A percentile compares a stretch with the other conserved stretches of the same genome.
These are phyloP conservation scores for Champsocephalus esox DNA, from an alignment of 2,797 vertebrate genomes.

Conservation along the genomic window DNA sequence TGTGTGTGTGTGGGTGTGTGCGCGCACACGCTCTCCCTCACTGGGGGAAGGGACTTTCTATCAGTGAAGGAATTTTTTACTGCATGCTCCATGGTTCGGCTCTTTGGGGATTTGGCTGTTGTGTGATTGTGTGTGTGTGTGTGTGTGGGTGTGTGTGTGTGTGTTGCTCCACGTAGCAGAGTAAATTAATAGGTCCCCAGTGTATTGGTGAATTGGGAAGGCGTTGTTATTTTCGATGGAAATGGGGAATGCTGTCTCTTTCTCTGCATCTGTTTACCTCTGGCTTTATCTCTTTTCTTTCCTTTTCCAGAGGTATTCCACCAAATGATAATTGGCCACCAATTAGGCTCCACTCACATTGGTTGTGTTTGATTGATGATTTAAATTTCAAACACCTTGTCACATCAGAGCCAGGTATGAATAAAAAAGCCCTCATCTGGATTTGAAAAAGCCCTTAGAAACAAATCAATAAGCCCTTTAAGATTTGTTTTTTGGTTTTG, in stretches of 20 bases:
- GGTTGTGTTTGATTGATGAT: constrained; percentile 36
- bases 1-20: constrained; percentile 16
- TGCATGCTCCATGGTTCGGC: constrained; percentile 67
- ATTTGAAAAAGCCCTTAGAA: too few species aligned
- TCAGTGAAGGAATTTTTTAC: constrained; percentile 73
- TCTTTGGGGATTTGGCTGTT: constrained; percentile 67
- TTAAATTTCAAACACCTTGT: constrained; percentile 30
- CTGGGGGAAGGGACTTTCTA: constrained; percentile 74
- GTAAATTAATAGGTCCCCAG: constrained; percentile 72
- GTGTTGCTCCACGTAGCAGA: constrained; percentile 44
- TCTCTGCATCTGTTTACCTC: constrained; percentile 28
- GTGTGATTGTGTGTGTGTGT: constrained; percentile 10
- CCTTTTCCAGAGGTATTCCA: constrained; percentile 12
- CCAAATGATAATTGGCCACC: constrained; percentile 39
- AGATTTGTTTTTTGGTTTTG: background rate
- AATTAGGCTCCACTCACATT: constrained; percentile 33
- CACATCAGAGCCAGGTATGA: constrained; percentile 2
- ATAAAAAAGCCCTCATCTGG: too few species aligned
- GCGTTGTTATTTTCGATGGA: constrained; percentile 59
- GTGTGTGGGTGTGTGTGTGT: constrained; percentile 29
- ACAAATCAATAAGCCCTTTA: too few species aligned
- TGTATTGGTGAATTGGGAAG: constrained; percentile 62
- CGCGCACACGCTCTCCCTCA: constrained; percentile 22
- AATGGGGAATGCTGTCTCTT: constrained; percentile 24
- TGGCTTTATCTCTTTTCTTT: constrained; percentile 3